These are phyloP conservation scores for Oligia strigilis DNA, from an alignment of 2,888 invertebrate species.

Conservation along the genomic window DNA sequence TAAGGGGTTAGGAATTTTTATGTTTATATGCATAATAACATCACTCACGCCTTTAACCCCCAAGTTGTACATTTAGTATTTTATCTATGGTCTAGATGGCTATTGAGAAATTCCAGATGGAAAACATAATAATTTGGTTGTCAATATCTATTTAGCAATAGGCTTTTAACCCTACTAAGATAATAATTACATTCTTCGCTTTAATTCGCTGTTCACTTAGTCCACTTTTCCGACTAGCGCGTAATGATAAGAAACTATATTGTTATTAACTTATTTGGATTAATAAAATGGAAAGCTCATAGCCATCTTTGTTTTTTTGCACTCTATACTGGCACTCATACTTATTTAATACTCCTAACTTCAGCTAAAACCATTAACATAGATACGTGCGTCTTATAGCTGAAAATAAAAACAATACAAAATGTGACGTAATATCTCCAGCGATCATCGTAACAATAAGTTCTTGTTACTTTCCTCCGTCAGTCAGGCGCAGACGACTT, in stretches of 20 bases:
- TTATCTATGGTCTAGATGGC: neutral
- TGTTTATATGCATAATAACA: no score
- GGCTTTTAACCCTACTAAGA: neutral
- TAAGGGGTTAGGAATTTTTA: no score
- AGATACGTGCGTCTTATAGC: neutral
- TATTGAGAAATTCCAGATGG: neutral
- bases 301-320: neutral
- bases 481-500: conserved; percentile 64
- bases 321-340: neutral
- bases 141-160: neutral
- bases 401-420: conserved; percentile 28
- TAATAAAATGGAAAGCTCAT: neutral
- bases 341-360: neutral
- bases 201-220: neutral
- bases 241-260: no score
- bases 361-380: conserved; percentile 14
- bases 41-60: no score
- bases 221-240: no score
- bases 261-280: neutral
- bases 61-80: no score
- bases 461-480: conserved; percentile 57
- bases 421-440: conserved; percentile 43
- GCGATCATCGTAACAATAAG: conserved; percentile 60
- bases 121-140: neutral
- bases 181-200: neutral